These are phyloP conservation scores for Pogoniulus pusillus DNA, from an alignment of 2,797 vertebrate species.

Conservation along the genomic window DNA sequence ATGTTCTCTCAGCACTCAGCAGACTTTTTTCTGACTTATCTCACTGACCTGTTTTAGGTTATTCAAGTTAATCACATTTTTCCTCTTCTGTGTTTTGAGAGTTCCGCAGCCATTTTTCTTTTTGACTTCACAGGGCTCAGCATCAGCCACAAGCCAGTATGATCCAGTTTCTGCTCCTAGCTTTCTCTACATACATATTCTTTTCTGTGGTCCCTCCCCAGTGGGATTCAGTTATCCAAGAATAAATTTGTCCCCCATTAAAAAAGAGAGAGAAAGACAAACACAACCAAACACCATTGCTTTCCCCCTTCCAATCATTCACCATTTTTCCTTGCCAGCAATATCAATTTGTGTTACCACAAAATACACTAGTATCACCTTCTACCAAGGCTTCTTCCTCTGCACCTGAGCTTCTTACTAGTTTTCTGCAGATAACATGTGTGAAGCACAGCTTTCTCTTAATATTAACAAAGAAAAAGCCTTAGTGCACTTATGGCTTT, in stretches of 20 bases:
- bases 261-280: no score
- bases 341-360: not conserved
- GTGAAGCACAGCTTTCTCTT: not conserved
- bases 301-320: not conserved
- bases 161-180: not conserved
- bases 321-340: not conserved
- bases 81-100: not conserved
- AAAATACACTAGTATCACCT: not conserved
- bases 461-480: not conserved
- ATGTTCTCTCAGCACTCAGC: not conserved
- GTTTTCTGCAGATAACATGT: not conserved
- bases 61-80: not conserved
- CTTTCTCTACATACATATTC: fast-evolving
- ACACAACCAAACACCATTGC: not conserved
- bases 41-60: not conserved
- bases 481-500: not conserved
- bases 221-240: not conserved
- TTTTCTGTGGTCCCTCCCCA: not conserved
- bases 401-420: not conserved
- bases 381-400: not conserved
- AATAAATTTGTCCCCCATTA: not conserved
- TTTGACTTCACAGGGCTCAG: not conserved
- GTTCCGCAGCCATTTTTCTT: not conserved
- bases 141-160: not conserved
- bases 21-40: not conserved